Percentiles rank a stretch among this genome's conserved stretches.
Conservation (phyloP, 2,797 vertebrate genomes). For the Crenuchus spilurus region DNA sequence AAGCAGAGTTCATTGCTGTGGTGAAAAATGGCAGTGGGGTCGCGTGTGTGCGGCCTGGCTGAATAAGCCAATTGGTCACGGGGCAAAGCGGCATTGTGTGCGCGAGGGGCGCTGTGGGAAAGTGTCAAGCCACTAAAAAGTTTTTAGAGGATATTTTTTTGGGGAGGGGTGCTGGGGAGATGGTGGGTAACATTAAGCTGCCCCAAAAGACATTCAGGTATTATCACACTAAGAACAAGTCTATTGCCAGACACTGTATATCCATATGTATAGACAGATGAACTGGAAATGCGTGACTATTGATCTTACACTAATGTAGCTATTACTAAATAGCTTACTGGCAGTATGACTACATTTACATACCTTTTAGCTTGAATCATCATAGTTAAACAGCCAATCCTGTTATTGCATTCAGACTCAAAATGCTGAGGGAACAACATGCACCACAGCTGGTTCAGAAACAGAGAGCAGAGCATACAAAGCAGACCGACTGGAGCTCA, state of each 20-base stretch:
- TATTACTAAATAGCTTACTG: no score
- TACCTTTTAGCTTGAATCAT: not conserved
- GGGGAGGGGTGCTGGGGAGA: constrained; percentile 41
- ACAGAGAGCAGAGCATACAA: not conserved
- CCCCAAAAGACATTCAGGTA: constrained; percentile 6
- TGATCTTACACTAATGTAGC: no score
- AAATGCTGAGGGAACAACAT: not conserved
- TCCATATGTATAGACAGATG: no score
- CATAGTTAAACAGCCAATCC: constrained; percentile 3
- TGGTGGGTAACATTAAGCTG: constrained; percentile 21
- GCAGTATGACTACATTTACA: no score
- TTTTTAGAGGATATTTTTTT: constrained; percentile 67
- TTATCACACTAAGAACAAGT: no score
- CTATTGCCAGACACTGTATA: no score
- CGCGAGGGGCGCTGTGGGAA: constrained; percentile 92
- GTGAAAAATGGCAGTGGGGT: constrained; percentile 96
- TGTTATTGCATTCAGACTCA: not conserved
- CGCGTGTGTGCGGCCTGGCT: constrained; percentile 93
- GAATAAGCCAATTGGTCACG: constrained; percentile 94
- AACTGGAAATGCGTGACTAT: no score
- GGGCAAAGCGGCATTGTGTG: constrained; percentile 87
- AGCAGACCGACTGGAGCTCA: constrained; percentile 16
- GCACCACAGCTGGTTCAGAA: constrained; percentile 67
- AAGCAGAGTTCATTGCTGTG: constrained; percentile 89
- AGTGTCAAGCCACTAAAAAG: constrained; percentile 90